Base-by-base conservation (phyloP, 2,113 vertebrate genomes). In the Reinhardtius hippoglossoides region DNA sequence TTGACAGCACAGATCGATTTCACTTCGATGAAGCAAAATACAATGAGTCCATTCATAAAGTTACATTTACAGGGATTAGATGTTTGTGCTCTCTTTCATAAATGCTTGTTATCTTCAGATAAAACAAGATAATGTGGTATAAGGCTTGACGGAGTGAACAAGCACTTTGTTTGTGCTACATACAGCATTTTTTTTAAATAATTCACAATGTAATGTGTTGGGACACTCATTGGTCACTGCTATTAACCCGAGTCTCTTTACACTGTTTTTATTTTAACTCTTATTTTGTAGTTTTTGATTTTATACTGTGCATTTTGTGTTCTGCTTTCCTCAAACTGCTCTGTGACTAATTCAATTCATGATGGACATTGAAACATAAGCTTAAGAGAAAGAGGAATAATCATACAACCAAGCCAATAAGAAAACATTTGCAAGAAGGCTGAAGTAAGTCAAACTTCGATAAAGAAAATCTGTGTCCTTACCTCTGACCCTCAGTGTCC, bases 401-500 rank as follows among this genome's bases (percentile, higher is more conserved):
- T 48, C 4, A 16, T 48, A 48, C 14, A 48, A 48, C 14, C 44
- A 16, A 48, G 44, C 44, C 4, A 15, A 18, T 48, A 48, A 18
- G 15, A 48, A 48, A 44, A 44, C 42, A 44, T 13, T 50, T 50
- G 48, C 3, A 4, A 46, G 9, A 3, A 14, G 9, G 8, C 9
- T 44, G 9, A 18, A 15, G 4, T 16, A 20, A 50, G 48, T 50
- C 48, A 50, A 13, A 37, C 2, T 13, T 9, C 26, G 37, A 16
- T 12, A 42, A n/a, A 5, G 23, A 26, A 52, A 4, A 1, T 20
- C 35, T 42, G 2, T 0, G 0, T 27, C 31, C 57, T 50, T 24
- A 92, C 92, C 97, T 96, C 67, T 99, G 97, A 67, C 97, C 98
- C 92, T 99, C 98, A 2, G 96, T 92, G 83, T 99, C 98, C 91